Percentiles rank a stretch among this genome's conserved stretches.
phyloP scores from a whole-genome alignment of 2,113 vertebrate species.

The Corythaixoides concolor region DNA sequence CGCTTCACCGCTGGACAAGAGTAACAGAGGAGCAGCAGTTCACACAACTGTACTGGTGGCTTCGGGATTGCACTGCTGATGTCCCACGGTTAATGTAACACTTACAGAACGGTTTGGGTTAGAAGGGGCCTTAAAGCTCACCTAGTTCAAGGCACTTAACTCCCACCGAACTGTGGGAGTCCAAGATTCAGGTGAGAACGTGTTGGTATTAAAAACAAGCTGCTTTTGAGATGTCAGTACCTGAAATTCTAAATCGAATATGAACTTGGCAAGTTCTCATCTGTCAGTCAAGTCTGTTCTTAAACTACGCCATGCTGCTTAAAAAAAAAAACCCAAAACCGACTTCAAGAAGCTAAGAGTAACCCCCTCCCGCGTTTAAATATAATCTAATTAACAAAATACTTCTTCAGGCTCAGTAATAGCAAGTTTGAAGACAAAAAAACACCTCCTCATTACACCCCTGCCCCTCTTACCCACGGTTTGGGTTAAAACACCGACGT shows the following conservation, averaged over 20 bases:
- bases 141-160: too few relatives aligned
- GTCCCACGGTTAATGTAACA: fast-evolving
- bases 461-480: fast-evolving
- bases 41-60: fast-evolving
- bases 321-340: neutral
- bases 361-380: fast-evolving
- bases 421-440: too few relatives aligned
- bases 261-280: neutral
- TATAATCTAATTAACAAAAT: fast-evolving
- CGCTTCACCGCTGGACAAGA: constrained; percentile 83
- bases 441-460: fast-evolving
- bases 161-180: fast-evolving
- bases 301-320: neutral
- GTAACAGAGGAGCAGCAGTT: neutral
- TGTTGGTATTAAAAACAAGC: fast-evolving
- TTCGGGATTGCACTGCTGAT: too few relatives aligned
- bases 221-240: neutral
- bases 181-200: neutral
- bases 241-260: fast-evolving
- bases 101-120: too few relatives aligned
- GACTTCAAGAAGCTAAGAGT: neutral
- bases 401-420: fast-evolving
- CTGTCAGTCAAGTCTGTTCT: neutral
- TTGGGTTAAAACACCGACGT: neutral
- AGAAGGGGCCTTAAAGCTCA: too few relatives aligned